phyloP scores from a whole-genome alignment of 2,113 vertebrate species.

The Galbula dea region DNA sequence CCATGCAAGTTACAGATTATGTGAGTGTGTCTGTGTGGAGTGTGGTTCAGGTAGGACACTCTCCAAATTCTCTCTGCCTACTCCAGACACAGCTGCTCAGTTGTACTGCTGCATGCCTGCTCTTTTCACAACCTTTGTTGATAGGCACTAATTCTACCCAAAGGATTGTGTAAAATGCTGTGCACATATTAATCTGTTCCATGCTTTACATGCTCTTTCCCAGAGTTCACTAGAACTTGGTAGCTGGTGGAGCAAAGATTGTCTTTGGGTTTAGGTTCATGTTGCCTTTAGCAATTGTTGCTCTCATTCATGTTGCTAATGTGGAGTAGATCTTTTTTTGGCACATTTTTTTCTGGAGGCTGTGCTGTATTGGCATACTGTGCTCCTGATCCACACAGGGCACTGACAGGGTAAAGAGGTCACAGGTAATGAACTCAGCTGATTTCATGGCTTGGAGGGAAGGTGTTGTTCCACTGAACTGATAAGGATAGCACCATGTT shows the following conservation, averaged over 20 bases:
- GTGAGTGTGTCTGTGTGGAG: neutral
- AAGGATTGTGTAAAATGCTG: neutral
- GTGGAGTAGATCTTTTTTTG: neutral
- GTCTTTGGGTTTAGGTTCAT: neutral
- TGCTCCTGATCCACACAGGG: neutral
- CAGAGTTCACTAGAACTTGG: neutral
- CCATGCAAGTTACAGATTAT: neutral
- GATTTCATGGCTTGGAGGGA: neutral
- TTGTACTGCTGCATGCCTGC: neutral
- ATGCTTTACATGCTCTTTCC: neutral
- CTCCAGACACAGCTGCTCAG: neutral
- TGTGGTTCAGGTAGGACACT: neutral
- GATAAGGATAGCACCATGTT: neutral
- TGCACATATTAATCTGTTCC: neutral
- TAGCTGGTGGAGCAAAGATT: neutral
- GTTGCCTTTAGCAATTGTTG: neutral
- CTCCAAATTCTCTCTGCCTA: neutral
- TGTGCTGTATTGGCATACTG: accelerated
- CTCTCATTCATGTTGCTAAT: neutral
- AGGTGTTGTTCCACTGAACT: neutral
- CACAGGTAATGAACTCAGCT: neutral
- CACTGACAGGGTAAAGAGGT: neutral
- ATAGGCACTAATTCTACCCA: neutral
- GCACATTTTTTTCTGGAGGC: neutral
- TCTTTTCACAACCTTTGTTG: neutral